Conservation (phyloP, 2,888 invertebrate genomes). For the Scaeva pyrastri region DNA sequence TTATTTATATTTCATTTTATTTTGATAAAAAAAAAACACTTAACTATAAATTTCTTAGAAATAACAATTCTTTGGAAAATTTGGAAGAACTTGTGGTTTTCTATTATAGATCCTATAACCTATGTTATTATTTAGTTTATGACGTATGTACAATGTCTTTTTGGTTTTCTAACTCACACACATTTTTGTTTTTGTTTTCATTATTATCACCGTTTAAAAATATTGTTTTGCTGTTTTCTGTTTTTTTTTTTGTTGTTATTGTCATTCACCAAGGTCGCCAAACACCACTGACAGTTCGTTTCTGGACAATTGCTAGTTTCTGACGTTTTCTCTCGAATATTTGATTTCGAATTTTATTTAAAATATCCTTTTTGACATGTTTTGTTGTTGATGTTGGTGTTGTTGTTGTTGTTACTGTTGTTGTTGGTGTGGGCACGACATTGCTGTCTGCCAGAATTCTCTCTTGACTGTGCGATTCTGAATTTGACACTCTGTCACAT, state of each 20-base stretch:
- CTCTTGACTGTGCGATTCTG: slow-evolving; percentile 39
- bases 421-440: background rate
- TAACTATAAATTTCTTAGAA: slow-evolving; percentile 69
- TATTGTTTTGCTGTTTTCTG: no score
- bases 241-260: slow-evolving; percentile 9
- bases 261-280: slow-evolving; percentile 82
- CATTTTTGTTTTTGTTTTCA: background rate
- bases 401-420: background rate
- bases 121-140: background rate
- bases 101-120: slow-evolving; percentile 17
- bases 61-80: slow-evolving; percentile 72
- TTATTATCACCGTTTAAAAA: slow-evolving; percentile 5
- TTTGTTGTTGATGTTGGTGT: slow-evolving; percentile 25
- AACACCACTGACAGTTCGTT: slow-evolving; percentile 79
- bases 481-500: slow-evolving; percentile 46
- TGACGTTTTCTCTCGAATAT: slow-evolving; percentile 82
- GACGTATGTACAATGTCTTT: slow-evolving; percentile 72
- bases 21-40: slow-evolving; percentile 35
- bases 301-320: slow-evolving; percentile 77
- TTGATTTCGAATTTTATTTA: slow-evolving; percentile 82
- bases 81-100: slow-evolving; percentile 70
- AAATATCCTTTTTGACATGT: slow-evolving; percentile 79
- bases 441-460: slow-evolving; percentile 23
- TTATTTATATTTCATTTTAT: background rate
- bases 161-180: slow-evolving; percentile 14